Evolutionary conservation across 2,113 vertebrate genomes (phyloP).

Genomic region (Phaethon lepturus): DNA sequence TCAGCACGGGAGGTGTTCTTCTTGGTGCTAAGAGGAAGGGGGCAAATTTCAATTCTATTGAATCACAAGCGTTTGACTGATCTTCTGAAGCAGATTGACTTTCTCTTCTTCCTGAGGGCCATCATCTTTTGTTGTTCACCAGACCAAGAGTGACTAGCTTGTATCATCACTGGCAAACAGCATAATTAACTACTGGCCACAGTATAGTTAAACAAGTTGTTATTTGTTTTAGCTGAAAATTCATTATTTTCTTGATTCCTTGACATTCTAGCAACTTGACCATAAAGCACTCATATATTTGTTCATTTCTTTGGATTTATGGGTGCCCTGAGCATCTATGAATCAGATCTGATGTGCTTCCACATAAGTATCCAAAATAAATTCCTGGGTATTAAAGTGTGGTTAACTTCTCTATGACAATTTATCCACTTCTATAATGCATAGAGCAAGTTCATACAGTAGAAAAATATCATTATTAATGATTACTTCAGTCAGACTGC

Average conservation of each 20-base stretch:
- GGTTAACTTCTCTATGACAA: neutral
- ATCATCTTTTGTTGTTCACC: neutral
- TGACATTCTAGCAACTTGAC: neutral
- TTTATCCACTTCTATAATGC: neutral
- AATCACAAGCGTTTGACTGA: neutral
- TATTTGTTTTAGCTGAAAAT: neutral
- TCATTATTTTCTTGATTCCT: neutral
- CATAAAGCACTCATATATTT: accelerated
- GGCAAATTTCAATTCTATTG: neutral
- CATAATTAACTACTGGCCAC: neutral
- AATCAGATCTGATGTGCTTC: neutral
- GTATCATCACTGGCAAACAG: neutral
- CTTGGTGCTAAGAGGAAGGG: neutral
- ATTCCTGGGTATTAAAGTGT: neutral
- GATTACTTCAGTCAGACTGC: neutral
- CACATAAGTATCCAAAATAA: neutral
- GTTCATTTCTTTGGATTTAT: neutral
- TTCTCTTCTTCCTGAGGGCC: neutral
- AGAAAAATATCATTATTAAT: neutral
- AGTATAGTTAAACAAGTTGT: neutral
- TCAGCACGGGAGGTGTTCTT: neutral
- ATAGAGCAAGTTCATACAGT: neutral
- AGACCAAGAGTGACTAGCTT: neutral
- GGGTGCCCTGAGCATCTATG: neutral
- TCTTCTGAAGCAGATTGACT: neutral